Percentiles rank a stretch among this genome's conserved stretches.
Conservation (phyloP, 2,113 vertebrate genomes). For the Bettongia penicillata region DNA sequence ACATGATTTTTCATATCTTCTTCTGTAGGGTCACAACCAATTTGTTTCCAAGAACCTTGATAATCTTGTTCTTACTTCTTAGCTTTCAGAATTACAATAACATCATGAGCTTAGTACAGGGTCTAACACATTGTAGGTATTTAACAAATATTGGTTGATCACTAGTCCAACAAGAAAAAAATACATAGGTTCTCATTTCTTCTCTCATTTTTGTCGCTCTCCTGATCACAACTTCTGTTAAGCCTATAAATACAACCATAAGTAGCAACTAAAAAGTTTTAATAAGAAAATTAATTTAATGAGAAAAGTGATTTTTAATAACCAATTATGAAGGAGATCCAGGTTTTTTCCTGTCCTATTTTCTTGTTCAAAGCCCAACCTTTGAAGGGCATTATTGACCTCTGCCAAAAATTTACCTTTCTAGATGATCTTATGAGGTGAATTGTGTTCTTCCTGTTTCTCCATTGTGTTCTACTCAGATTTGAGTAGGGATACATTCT, state of each 20-base stretch:
- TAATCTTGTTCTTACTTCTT: constrained; percentile 68
- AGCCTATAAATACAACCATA: constrained; percentile 6
- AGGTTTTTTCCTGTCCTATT: too few species aligned
- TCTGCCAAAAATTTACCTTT: too few species aligned
- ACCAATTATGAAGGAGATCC: too few species aligned
- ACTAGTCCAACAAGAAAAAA: background rate
- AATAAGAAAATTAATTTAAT: constrained; percentile 15
- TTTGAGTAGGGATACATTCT: too few species aligned
- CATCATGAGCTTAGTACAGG: background rate
- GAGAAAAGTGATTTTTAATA: too few species aligned
- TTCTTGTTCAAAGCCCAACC: too few species aligned
- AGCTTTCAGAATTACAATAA: constrained; percentile 73
- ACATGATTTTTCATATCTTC: constrained; percentile 74
- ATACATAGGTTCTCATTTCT: background rate
- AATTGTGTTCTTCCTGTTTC: too few species aligned
- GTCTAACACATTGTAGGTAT: background rate
- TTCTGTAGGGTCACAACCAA: constrained; percentile 75
- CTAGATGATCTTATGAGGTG: too few species aligned
- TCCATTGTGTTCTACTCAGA: too few species aligned
- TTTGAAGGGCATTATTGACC: too few species aligned
- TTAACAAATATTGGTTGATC: background rate
- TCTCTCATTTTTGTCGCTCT: constrained; percentile 35
- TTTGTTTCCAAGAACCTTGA: constrained; percentile 76
- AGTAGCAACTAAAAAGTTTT: background rate
- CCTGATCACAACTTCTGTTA: background rate